A percentile compares a stretch with the other conserved stretches of the same genome.
These are phyloP conservation scores for Sebastes flavidus DNA, from an alignment of 2,797 vertebrate genomes.

Conservation along the genomic window DNA sequence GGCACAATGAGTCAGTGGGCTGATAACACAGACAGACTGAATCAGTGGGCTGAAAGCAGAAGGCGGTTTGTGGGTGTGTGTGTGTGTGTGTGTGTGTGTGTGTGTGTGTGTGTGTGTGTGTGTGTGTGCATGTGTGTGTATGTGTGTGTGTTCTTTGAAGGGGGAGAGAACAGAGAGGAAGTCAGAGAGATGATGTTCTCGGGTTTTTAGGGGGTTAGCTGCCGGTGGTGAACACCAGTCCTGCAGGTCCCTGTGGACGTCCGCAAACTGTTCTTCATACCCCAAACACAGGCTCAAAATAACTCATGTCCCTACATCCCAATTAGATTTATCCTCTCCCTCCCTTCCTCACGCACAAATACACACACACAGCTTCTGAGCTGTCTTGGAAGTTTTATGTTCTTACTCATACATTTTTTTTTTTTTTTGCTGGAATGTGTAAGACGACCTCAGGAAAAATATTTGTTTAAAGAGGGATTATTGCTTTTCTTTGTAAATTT, in stretches of 20 bases:
- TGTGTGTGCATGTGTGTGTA: neutral
- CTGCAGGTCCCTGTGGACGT: constrained; percentile 55
- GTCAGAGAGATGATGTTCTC: constrained; percentile 50
- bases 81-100: neutral
- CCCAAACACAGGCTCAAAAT: constrained; percentile 43
- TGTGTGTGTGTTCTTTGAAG: constrained; percentile 18
- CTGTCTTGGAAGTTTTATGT: neutral
- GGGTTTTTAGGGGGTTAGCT: constrained; percentile 45
- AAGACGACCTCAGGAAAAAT: neutral
- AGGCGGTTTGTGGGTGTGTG: constrained; percentile 29
- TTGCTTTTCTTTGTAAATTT: neutral
- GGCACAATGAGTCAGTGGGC: constrained; percentile 75
- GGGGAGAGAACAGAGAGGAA: constrained; percentile 26
- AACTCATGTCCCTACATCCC: constrained; percentile 24
- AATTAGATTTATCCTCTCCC: constrained; percentile 6
- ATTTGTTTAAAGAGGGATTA: neutral
- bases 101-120: neutral
- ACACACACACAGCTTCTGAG: neutral
- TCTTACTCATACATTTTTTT: neutral
- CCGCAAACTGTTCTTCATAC: constrained; percentile 45
- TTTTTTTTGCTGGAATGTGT: neutral
- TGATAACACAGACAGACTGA: constrained; percentile 72
- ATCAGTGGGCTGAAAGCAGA: constrained; percentile 68
- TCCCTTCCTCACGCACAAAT: neutral
- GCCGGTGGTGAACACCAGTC: constrained; percentile 56